Evolutionary conservation across 1,140 invertebrate genomes (phyloP).

Genomic region (Patella vulgata): DNA sequence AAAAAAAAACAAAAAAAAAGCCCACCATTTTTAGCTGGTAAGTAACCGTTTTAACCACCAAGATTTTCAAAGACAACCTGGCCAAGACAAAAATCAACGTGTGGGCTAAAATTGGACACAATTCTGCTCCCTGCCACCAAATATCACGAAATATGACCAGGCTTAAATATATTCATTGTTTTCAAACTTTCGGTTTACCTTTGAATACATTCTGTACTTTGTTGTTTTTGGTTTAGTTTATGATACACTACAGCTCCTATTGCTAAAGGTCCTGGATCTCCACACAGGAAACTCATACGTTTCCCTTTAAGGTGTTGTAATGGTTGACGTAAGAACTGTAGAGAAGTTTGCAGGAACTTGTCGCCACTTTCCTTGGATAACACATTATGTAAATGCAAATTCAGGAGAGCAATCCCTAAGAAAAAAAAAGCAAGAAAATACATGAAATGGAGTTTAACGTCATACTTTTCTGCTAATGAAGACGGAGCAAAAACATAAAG

Average conservation of each 20-base stretch:
- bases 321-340: slow-evolving; percentile 66
- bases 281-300: slow-evolving; percentile 79
- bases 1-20: too few relatives aligned
- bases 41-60: too few relatives aligned
- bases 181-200: too few relatives aligned
- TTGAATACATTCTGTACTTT: slow-evolving; percentile 51
- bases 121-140: too few relatives aligned
- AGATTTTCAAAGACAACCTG: too few relatives aligned
- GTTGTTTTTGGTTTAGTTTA: slow-evolving; percentile 53
- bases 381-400: slow-evolving; percentile 67
- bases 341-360: slow-evolving; percentile 66
- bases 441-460: too few relatives aligned
- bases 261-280: slow-evolving; percentile 80
- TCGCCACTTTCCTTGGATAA: slow-evolving; percentile 32
- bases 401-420: slow-evolving; percentile 70
- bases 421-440: slow-evolving; percentile 8
- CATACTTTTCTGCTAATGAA: too few relatives aligned
- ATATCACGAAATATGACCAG: too few relatives aligned
- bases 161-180: too few relatives aligned
- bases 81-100: too few relatives aligned
- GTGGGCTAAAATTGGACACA: too few relatives aligned
- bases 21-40: too few relatives aligned
- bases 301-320: slow-evolving; percentile 67
- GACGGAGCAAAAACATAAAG: neutral
- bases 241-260: slow-evolving; percentile 76